Conservation (phyloP, 2,888 invertebrate genomes). For the Sipha maydis region DNA sequence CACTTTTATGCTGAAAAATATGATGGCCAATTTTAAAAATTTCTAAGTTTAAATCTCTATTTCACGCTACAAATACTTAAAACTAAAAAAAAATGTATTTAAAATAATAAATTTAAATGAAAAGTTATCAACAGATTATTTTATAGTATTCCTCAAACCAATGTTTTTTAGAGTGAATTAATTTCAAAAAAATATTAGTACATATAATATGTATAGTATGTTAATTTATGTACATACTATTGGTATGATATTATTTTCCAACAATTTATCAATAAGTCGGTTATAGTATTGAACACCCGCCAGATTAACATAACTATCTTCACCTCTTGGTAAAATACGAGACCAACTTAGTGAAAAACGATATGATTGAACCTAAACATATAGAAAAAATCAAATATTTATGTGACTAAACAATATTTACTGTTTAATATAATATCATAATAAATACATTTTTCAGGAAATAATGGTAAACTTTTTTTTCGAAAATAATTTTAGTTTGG, state of each 20-base stretch:
- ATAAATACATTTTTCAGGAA: no score
- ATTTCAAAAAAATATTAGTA: not conserved
- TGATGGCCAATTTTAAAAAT: no score
- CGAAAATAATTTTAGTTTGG: no score
- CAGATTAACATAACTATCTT: slow-evolving; percentile 66
- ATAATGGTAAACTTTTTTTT: no score
- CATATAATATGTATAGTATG: not conserved
- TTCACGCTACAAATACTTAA: no score
- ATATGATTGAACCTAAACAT: slow-evolving; percentile 65
- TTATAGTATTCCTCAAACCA: not conserved
- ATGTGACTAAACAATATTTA: no score
- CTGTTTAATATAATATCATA: no score
- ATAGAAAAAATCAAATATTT: slow-evolving; percentile 17
- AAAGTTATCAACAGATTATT: no score
- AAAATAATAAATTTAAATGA: no score
- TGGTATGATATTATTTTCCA: slow-evolving; percentile 68
- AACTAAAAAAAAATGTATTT: no score
- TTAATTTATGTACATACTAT: slow-evolving; percentile 65
- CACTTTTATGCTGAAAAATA: no score
- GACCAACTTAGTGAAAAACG: slow-evolving; percentile 68
- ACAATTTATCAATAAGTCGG: slow-evolving; percentile 68
- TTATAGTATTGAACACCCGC: slow-evolving; percentile 69
- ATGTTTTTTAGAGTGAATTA: not conserved
- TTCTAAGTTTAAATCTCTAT: no score
- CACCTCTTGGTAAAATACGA: slow-evolving; percentile 68